Evolutionary conservation across 2,113 vertebrate species (phyloP), one percentile per base, ranked within the genome.

Genomic region (Nothocercus julius): DNA sequence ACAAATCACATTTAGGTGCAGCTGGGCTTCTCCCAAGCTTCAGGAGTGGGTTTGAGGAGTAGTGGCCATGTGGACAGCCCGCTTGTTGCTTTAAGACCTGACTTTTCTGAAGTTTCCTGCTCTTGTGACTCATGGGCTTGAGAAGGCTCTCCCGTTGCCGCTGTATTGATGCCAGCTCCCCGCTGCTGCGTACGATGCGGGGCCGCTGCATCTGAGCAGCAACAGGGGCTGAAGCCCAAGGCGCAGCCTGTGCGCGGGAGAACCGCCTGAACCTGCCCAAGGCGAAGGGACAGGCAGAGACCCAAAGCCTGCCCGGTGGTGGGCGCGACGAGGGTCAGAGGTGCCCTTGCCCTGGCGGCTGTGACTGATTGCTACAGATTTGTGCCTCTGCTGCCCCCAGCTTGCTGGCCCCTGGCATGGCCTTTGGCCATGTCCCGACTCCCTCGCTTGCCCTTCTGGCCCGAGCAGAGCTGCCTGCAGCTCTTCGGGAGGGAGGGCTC

Each of bases 371-470:
- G 38, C 45, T 51, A 17, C 45, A 51, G 45, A 11, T 34, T 49
- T 17, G 22, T 34, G 67, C 67, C 5, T 51, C 16, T 8, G 25
- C 27, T 56, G 53, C 27, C 27, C 53, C 54, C 28, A 56, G 28
- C 28, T 56, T 56, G 54, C 45, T 70, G n/a, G 11, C 11, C 24
- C 24, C 2, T 2, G n/a, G 22, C 68, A 34, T 70, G 47, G 24
- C 47, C 47, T 51, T 17, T 27, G n/a, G 49, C 49, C 49, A 34
- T 36, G 45, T 25, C 47, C 36, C 5, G 53, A 27, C 14, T 10
- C 24, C 6, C 3, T 81, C 3, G 1, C 7, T 36, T 1, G 2
- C 17, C 30, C 28, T 96, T 1, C 1, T 2, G 27, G 63, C 38
- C 38, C 63, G 11, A 28, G 40, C 38, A 73, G n/a, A 69, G 15